A percentile compares a stretch with the other conserved stretches of the same genome.
These are phyloP conservation scores for Melipona bicolor DNA, from an alignment of 2,888 invertebrate species.

Conservation along the genomic window DNA sequence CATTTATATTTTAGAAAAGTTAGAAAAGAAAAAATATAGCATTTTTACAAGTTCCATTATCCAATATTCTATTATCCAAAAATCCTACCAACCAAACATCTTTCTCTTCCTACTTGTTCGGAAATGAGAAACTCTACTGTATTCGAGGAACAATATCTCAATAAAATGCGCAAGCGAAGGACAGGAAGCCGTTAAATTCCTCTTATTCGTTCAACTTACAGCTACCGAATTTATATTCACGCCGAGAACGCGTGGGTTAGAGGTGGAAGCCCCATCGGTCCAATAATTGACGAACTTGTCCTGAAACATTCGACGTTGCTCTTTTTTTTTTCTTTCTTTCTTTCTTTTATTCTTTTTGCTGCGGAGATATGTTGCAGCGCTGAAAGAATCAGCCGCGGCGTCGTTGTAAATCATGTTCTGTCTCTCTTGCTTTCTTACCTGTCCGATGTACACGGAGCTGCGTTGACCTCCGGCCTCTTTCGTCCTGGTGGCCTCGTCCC, in stretches of 20 bases:
- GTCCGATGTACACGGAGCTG: slow-evolving; percentile 82
- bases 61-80: too few relatives aligned
- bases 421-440: slow-evolving; percentile 77
- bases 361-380: slow-evolving; percentile 57
- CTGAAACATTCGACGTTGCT: slow-evolving; percentile 73
- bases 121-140: too few relatives aligned
- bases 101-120: too few relatives aligned
- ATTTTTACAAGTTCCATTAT: too few relatives aligned
- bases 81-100: too few relatives aligned
- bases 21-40: too few relatives aligned
- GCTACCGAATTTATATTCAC: slow-evolving; percentile 81
- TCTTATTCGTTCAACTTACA: slow-evolving; percentile 71
- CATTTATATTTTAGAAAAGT: too few relatives aligned
- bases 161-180: not conserved
- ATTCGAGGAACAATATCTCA: not conserved
- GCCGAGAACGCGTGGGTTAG: slow-evolving; percentile 78
- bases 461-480: slow-evolving; percentile 80
- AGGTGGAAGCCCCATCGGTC: slow-evolving; percentile 74
- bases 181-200: not conserved
- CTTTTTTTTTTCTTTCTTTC: slow-evolving; percentile 12
- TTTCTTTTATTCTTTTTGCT: slow-evolving; percentile 15
- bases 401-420: slow-evolving; percentile 60
- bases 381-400: slow-evolving; percentile 71
- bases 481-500: slow-evolving; percentile 78
- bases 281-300: slow-evolving; percentile 82